A percentile compares a stretch with the other conserved stretches of the same genome.
phyloP scores from a whole-genome alignment of 2,888 invertebrate genomes.

The Podotricha telesiphe region DNA sequence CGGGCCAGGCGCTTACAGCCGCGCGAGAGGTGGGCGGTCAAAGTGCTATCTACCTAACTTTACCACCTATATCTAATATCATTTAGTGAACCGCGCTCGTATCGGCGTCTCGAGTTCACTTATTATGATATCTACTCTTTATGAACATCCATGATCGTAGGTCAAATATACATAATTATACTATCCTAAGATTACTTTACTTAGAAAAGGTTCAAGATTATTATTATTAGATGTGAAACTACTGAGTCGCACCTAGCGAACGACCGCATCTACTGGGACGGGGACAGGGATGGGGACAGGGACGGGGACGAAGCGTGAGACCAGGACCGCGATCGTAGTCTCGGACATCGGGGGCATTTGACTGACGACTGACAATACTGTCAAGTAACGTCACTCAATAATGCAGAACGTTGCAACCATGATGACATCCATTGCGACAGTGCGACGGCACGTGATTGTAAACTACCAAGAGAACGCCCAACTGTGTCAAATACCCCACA shows the following conservation, averaged over 20 bases:
- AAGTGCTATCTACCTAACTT: slow-evolving; percentile 36
- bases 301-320: slow-evolving; percentile 20
- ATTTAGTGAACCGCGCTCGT: slow-evolving; percentile 45
- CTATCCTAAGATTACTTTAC: slow-evolving; percentile 37
- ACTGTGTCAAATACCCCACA: slow-evolving; percentile 14
- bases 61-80: slow-evolving; percentile 46
- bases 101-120: slow-evolving; percentile 42
- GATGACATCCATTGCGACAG: neutral
- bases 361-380: slow-evolving; percentile 10
- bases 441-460: neutral
- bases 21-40: slow-evolving; percentile 35
- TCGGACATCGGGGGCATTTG: slow-evolving; percentile 15
- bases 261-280: slow-evolving; percentile 28
- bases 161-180: slow-evolving; percentile 44
- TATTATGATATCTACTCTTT: slow-evolving; percentile 49
- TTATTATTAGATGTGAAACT: slow-evolving; percentile 25
- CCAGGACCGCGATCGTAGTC: slow-evolving; percentile 17
- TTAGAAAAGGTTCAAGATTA: slow-evolving; percentile 34
- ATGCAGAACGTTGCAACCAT: neutral
- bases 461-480: slow-evolving; percentile 13
- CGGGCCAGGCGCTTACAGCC: slow-evolving; percentile 34
- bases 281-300: neutral
- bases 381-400: neutral
- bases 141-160: slow-evolving; percentile 46
- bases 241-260: slow-evolving; percentile 43